Evolutionary conservation across 2,797 vertebrate genomes (phyloP).

Genomic region (Eulemur albifrons): DNA sequence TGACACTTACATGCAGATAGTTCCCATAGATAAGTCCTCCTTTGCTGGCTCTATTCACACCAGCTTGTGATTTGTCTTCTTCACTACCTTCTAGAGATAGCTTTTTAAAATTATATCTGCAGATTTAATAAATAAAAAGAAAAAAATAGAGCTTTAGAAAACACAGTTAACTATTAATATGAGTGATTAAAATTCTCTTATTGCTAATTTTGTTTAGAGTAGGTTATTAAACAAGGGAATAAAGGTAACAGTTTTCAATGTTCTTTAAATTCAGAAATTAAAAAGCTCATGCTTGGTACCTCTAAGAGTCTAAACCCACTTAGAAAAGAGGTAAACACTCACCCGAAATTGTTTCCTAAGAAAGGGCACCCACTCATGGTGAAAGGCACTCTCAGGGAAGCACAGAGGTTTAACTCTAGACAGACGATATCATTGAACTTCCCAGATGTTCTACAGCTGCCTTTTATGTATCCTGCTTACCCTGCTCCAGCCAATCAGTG

Average conservation of each 20-base stretch:
- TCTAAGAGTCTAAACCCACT: background rate
- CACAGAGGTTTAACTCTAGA: background rate
- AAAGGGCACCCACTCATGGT: slow-evolving; percentile 87
- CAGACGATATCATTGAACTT: background rate
- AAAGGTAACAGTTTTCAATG: background rate
- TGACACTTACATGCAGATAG: slow-evolving; percentile 91
- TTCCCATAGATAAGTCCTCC: slow-evolving; percentile 93
- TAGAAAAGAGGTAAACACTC: slow-evolving; percentile 74
- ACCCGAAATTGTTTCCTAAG: slow-evolving; percentile 78
- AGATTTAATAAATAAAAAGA: slow-evolving; percentile 65
- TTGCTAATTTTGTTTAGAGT: background rate
- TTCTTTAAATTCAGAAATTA: background rate
- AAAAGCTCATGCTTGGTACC: background rate
- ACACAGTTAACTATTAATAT: background rate
- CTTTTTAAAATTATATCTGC: slow-evolving; percentile 89
- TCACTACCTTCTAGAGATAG: slow-evolving; percentile 83
- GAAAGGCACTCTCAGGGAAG: background rate
- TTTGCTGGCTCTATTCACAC: slow-evolving; percentile 92
- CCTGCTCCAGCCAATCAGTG: slow-evolving; percentile 73
- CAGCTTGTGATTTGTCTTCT: slow-evolving; percentile 89
- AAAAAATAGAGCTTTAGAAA: slow-evolving; percentile 27
- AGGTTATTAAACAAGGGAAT: background rate
- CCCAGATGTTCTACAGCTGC: background rate
- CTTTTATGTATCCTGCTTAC: slow-evolving; percentile 78
- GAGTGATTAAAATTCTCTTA: background rate